These are phyloP conservation scores for Donacobius atricapilla DNA, from an alignment of 2,113 vertebrate species.

Conservation along the genomic window DNA sequence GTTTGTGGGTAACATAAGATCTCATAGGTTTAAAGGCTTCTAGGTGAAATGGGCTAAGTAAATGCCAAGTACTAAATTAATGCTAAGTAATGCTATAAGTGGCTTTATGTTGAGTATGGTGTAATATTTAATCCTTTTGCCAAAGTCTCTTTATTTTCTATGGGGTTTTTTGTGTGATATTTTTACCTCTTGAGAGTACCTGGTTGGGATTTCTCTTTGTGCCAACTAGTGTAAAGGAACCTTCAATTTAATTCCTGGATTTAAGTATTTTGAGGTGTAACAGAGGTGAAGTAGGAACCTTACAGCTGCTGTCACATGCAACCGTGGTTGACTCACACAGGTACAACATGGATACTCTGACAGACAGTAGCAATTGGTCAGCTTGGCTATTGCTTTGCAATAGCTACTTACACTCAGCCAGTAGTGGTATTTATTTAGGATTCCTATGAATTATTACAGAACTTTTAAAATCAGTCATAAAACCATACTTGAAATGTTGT, in stretches of 20 bases:
- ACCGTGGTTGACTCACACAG: neutral
- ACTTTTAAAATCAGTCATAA: neutral
- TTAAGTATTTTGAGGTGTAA: neutral
- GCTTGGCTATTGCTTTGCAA: neutral
- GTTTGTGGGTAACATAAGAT: neutral
- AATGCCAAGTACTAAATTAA: neutral
- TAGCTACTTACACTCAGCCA: neutral
- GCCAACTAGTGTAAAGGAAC: neutral
- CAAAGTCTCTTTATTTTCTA: neutral
- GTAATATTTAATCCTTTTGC: neutral
- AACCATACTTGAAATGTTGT: neutral
- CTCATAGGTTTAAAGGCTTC: neutral
- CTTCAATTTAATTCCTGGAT: neutral
- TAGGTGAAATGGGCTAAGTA: neutral
- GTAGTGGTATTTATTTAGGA: neutral
- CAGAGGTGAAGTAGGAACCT: neutral
- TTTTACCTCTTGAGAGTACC: neutral
- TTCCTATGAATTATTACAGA: neutral
- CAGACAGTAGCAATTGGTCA: neutral
- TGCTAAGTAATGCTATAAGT: neutral
- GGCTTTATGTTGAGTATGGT: neutral
- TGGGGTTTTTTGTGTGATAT: neutral
- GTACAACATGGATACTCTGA: neutral
- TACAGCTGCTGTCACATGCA: neutral
- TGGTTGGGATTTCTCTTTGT: neutral